These are phyloP conservation scores for Rhabdomys dilectus DNA, from an alignment of 2,113 vertebrate species.

Conservation along the genomic window DNA sequence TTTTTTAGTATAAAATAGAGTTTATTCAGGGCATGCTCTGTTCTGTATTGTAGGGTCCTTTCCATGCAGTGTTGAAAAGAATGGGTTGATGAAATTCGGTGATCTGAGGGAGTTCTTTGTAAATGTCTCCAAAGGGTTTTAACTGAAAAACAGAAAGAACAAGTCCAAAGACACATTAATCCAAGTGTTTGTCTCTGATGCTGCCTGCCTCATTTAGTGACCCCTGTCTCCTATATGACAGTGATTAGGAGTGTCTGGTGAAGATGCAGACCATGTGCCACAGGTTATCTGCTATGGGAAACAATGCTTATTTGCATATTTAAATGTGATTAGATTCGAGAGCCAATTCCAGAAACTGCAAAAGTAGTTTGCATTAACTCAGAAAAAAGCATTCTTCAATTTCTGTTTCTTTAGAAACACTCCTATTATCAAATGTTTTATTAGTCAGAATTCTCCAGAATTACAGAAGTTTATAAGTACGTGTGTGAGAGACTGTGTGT, in stretches of 20 bases:
- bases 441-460: background rate
- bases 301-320: background rate
- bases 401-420: background rate
- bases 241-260: background rate
- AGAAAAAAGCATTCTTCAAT: background rate
- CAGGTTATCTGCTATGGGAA: background rate
- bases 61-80: background rate
- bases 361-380: background rate
- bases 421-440: background rate
- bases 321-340: background rate
- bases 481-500: background rate
- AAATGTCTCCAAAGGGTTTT: background rate
- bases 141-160: background rate
- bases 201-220: background rate
- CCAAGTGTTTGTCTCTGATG: background rate
- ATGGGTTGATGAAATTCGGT: background rate
- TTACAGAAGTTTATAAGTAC: background rate
- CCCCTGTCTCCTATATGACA: background rate
- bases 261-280: background rate
- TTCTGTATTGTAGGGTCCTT: background rate
- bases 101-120: background rate
- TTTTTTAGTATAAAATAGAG: too few relatives aligned
- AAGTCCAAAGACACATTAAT: background rate
- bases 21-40: too few relatives aligned
- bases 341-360: conserved; percentile 11